Base-by-base conservation (phyloP, 2,888 invertebrate genomes). In the Incurvaria masculella region DNA sequence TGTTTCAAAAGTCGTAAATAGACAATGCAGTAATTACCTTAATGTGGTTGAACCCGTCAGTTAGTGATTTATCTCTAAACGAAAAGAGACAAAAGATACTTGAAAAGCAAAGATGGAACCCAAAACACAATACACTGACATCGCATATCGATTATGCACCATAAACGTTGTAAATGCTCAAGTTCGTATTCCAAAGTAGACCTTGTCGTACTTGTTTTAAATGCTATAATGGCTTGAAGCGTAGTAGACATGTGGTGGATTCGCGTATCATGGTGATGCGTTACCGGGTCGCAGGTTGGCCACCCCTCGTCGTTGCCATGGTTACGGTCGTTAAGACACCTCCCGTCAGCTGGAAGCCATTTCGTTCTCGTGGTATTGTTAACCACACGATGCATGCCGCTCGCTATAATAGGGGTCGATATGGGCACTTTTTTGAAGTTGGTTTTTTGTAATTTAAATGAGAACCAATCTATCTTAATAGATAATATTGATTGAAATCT, bases 301-400 rank as follows among this genome's bases (percentile, higher is more conserved):
- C 74, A 78, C 78, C 78, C 73, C 70, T 70, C 66, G 56, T 58
- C 61, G 74, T 78, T 58, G 63, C 69, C 68, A 75, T 76, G 74
- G 65, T 72, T 65, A 76, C 78, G 69, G 57, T 57, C 65, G 64
- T 66, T 64, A 68, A 66, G 68, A 68, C 72, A 74, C 78, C 78
- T 74, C 78, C 78, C 74, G 75, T 78, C 78, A 78, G 76, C 74
- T 76, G 78, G 70, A 69, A 63, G 63, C 74, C 72, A 76, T 78
- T 73, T 75, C 74, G 66, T 63, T 64, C 60, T 33, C 57, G 58
- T 59, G 57, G 65, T 61, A 69, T 72, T 70, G 68, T 72, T 68
- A 64, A 65, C 59, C 63, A 44, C 59, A 33, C 33, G 33, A 14
- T 33, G 23, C 10, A 23, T 5, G n/a, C n/a, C n/a, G n/a, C n/a